Base-by-base conservation (phyloP, 2,797 vertebrate species). In the Phalanger gymnotis region DNA sequence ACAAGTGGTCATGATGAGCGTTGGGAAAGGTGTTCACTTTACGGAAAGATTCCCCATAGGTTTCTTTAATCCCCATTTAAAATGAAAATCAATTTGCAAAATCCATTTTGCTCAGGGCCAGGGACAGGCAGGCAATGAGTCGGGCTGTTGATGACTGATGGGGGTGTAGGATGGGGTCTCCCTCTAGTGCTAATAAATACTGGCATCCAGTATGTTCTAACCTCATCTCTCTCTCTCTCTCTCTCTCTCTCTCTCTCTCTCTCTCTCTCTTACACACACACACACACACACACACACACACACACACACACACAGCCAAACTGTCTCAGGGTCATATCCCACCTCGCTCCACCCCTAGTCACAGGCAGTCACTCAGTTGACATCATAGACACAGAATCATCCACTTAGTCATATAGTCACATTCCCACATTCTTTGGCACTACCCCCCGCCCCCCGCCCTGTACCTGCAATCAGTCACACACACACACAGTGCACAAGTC, bases 301-400 rank as follows among this genome's bases (percentile, higher is more conserved):
- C 89, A 14, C 13, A 54, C 57, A 91, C 13, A 54, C 93, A 81
- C 90, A 94, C 58, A 93, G 56, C 90, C 87, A 94, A 56, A 90
- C 93, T 28, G n/a, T 54, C 73, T 93, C 91, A 40, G 95, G 89
- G 12, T 51, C 53, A 47, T 4, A 3, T 16, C 40, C 12, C 27
- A 31, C 66, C 66, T 25, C 66, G 47, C 73, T 40, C 73, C 40
- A 81, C 40, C 40, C 40, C 40, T 40, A 81, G n/a, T 47, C 73
- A 81, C 40, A 81, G 9, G 73, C 40, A 81, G 66, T 22, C 66
- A 81, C 22, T 47, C 73, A 81, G 73, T 47, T 90, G 90, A 52
- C 90, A 90, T 54, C 90, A 52, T 40, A 53, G 51, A 52, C 90
- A 53, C 47, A 90, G 52, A 53, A 54, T 52, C 90, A 52, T 90